Evolutionary conservation across 2,113 vertebrate species (phyloP).

Genomic region (Zapornia atra): DNA sequence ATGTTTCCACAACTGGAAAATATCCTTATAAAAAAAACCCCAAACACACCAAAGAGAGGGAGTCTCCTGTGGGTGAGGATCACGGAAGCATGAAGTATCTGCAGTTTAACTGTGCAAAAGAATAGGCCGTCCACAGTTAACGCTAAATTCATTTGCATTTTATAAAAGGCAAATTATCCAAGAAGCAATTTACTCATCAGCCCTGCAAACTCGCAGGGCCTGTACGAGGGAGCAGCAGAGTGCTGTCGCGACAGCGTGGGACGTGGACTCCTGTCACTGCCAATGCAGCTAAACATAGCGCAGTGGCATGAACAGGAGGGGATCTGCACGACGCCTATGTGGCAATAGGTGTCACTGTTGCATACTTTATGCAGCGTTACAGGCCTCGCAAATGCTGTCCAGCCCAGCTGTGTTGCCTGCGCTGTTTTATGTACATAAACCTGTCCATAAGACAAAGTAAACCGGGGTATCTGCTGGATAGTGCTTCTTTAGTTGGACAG

Average conservation of each 20-base stretch:
- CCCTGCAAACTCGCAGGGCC: neutral
- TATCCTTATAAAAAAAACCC: neutral
- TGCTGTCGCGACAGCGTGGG: accelerated
- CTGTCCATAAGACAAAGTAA: neutral
- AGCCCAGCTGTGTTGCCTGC: neutral
- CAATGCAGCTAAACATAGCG: accelerated
- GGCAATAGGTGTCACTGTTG: conserved; percentile 73
- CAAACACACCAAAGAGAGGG: neutral
- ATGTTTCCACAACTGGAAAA: neutral
- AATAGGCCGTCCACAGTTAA: neutral
- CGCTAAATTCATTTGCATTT: neutral
- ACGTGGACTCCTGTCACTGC: accelerated
- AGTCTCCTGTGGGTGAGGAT: neutral
- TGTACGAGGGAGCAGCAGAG: accelerated
- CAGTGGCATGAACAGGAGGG: neutral
- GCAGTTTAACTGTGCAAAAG: neutral
- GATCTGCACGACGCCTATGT: neutral
- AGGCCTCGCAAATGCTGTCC: neutral
- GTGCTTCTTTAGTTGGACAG: neutral
- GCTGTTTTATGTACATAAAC: neutral
- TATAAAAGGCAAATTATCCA: neutral
- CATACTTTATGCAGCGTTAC: neutral
- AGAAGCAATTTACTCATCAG: neutral
- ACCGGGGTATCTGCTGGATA: neutral
- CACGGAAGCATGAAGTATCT: neutral